Conservation (phyloP, 2,888 invertebrate genomes). For the Polia nebulosa region DNA sequence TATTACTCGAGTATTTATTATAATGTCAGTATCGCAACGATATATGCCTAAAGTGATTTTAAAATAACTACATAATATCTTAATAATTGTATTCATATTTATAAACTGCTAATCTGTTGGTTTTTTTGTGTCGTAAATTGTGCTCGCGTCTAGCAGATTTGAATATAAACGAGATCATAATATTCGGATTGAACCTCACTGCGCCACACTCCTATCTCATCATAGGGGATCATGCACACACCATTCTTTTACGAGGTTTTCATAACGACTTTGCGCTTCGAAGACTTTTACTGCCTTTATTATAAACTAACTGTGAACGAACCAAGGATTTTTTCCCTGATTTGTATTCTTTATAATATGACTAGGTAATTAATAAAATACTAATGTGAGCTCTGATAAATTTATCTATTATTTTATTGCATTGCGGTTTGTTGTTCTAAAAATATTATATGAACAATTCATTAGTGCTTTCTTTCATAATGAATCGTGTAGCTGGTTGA, state of each 20-base stretch:
- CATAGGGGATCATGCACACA: slow-evolving; percentile 58
- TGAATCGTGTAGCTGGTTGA: slow-evolving; percentile 8
- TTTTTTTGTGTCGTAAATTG: slow-evolving; percentile 66
- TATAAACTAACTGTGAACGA: slow-evolving; percentile 69
- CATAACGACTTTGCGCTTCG: slow-evolving; percentile 78
- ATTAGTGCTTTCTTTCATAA: slow-evolving; percentile 39
- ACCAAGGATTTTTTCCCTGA: slow-evolving; percentile 53
- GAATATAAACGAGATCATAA: slow-evolving; percentile 72
- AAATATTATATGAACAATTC: slow-evolving; percentile 20
- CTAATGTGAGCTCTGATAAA: slow-evolving; percentile 31
- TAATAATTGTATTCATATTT: slow-evolving; percentile 65
- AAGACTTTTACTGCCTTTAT: slow-evolving; percentile 74
- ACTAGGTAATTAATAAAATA: slow-evolving; percentile 43
- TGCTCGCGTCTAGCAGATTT: slow-evolving; percentile 65
- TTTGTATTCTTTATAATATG: slow-evolving; percentile 51
- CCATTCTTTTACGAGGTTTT: slow-evolving; percentile 74
- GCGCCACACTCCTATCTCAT: slow-evolving; percentile 50
- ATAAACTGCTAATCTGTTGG: slow-evolving; percentile 69
- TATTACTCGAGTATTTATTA: slow-evolving; percentile 24
- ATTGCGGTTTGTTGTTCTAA: slow-evolving; percentile 27
- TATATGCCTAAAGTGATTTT: slow-evolving; percentile 41
- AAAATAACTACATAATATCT: slow-evolving; percentile 48
- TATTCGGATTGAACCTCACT: slow-evolving; percentile 66
- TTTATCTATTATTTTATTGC: slow-evolving; percentile 41
- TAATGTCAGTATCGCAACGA: slow-evolving; percentile 25